These are phyloP conservation scores for Dromius quadrimaculatus DNA, from an alignment of 2,888 invertebrate species.

Conservation along the genomic window DNA sequence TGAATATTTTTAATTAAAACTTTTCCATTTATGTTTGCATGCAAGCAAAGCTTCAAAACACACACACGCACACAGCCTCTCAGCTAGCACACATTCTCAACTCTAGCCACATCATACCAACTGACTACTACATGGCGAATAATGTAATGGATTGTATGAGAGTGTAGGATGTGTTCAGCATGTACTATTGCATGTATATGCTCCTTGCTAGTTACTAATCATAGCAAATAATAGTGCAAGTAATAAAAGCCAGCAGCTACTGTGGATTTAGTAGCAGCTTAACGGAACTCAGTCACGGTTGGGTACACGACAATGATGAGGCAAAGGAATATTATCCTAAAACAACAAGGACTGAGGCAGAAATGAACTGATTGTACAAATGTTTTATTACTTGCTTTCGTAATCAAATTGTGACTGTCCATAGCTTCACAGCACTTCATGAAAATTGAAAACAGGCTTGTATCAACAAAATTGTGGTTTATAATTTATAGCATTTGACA, in stretches of 20 bases:
- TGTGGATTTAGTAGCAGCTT: background rate
- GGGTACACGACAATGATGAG: background rate
- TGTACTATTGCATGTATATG: conserved; percentile 1
- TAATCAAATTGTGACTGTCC: background rate
- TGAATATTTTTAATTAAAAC: conserved; percentile 33
- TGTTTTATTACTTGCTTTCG: background rate
- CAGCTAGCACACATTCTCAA: too few species aligned
- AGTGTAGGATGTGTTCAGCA: background rate
- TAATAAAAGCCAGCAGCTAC: background rate
- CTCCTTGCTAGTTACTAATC: conserved; percentile 8
- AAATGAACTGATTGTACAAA: background rate
- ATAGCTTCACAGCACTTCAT: too few species aligned
- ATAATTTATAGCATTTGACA: too few species aligned
- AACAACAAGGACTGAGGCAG: background rate
- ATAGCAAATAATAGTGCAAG: conserved; percentile 24
- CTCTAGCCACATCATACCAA: conserved; percentile 29
- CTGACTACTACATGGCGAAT: background rate
- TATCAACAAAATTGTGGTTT: too few species aligned
- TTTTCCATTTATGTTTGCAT: conserved; percentile 18
- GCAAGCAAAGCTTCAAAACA: background rate
- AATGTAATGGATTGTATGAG: background rate
- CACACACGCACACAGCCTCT: background rate
- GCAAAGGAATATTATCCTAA: conserved; percentile 14
- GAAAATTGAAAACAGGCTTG: too few species aligned
- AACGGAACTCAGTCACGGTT: background rate